phyloP scores from a whole-genome alignment of 1,140 invertebrate genomes.

The Macrobrachium rosenbergii region DNA sequence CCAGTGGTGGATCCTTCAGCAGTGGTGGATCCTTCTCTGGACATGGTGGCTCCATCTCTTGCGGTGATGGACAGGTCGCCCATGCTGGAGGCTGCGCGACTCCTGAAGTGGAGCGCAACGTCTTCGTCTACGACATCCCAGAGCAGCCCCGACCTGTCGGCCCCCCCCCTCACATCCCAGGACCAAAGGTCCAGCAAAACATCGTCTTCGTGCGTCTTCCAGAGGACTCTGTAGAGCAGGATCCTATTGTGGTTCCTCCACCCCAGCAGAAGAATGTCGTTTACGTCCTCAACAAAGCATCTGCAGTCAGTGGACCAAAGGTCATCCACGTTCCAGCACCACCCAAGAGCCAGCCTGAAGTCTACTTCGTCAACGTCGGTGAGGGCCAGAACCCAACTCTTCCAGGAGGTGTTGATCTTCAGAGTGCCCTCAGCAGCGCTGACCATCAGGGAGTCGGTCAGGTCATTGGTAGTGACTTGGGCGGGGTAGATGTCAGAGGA shows the following conservation, averaged over 20 bases:
- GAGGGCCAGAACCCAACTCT: conserved; percentile 59
- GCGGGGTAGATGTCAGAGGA: background rate
- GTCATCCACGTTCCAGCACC: conserved; percentile 59
- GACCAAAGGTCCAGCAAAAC: conserved; percentile 58
- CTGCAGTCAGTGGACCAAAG: conserved; percentile 35
- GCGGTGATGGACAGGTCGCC: conserved; percentile 44
- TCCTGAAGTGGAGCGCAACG: conserved; percentile 52
- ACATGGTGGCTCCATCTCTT: background rate
- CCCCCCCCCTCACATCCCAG: conserved; percentile 40
- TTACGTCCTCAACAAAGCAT: conserved; percentile 62
- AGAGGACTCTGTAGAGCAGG: conserved; percentile 12
- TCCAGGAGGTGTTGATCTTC: conserved; percentile 53
- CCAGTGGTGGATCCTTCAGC: too few relatives aligned
- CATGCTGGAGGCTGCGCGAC: conserved; percentile 54
- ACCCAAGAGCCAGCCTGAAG: conserved; percentile 41
- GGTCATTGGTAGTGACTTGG: conserved; percentile 24
- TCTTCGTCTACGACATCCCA: conserved; percentile 57
- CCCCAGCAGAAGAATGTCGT: conserved; percentile 62
- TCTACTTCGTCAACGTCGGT: conserved; percentile 60
- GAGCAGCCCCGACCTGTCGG: conserved; percentile 37
- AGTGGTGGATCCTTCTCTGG: background rate
- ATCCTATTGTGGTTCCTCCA: conserved; percentile 63
- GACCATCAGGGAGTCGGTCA: conserved; percentile 22
- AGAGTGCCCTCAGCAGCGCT: conserved; percentile 50
- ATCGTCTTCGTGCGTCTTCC: conserved; percentile 62